These are phyloP conservation scores for Scalopus aquaticus DNA, from an alignment of 2,113 vertebrate genomes.

Conservation along the genomic window DNA sequence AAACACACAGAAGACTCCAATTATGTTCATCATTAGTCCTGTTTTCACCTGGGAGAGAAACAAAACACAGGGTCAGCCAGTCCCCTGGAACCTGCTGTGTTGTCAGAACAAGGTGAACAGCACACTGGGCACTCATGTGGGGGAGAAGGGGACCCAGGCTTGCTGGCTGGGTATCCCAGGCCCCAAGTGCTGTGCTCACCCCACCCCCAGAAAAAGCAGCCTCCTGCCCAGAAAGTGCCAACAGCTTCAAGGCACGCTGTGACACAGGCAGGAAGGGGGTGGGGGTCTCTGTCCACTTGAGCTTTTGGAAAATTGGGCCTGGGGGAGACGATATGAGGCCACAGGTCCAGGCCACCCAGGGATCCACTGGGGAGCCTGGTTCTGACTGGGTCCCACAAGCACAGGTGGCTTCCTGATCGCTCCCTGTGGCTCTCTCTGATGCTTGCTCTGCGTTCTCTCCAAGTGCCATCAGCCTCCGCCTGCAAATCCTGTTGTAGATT, in stretches of 20 bases:
- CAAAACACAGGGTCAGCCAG: constrained; percentile 13
- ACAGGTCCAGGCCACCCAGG: too few species aligned
- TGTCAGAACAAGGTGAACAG: background rate
- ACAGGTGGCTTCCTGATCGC: background rate
- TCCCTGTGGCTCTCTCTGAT: background rate
- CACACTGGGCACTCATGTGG: background rate
- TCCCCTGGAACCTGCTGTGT: too few species aligned
- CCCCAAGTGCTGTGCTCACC: background rate
- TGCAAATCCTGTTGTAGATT: too few species aligned
- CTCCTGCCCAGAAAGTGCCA: background rate
- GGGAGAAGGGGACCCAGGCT: background rate
- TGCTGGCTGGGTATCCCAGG: background rate
- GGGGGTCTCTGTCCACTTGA: background rate
- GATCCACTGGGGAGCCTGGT: background rate
- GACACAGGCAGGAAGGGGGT: background rate
- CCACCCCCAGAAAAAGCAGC: background rate
- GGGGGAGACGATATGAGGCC: background rate
- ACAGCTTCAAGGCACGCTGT: background rate
- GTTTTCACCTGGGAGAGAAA: constrained; percentile 87
- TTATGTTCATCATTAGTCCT: constrained; percentile 95
- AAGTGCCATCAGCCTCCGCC: background rate
- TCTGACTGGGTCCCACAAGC: background rate
- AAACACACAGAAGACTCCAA: constrained; percentile 91
- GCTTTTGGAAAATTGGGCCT: background rate
- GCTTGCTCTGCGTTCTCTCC: background rate